Evolutionary conservation across 2,113 vertebrate genomes (phyloP), one percentile per base, ranked within the genome.

Genomic region (Platysternon megacephalum): DNA sequence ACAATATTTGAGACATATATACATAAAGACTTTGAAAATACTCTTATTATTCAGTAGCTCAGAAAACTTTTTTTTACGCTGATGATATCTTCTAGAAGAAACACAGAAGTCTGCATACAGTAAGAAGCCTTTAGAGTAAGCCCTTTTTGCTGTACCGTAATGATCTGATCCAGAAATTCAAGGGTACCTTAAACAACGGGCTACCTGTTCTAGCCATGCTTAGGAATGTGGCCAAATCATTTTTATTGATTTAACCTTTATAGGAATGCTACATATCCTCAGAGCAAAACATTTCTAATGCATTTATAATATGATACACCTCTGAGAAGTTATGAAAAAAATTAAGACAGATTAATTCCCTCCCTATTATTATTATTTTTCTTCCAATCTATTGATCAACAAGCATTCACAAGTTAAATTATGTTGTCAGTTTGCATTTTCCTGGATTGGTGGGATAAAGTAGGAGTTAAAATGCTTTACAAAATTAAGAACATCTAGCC

Each of bases 191-290:
- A 98, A 99, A 99, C 99, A 99, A 99, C 99, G 99, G 98, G 97
- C 98, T 99, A 99, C 99, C 99, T 99, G 99, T 99, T 99, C 98
- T 98, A 98, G 97, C 97, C 96, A 98, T 84, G 97, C 97, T 97
- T 93, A 97, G 98, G 98, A 99, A 99, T 98, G 98, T 97, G 97
- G 98, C 98, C 98, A 99, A 98, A 98, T 98, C 98, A 98, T 98
- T 99, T 98, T 98, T 99, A 99, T 99, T 99, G 98, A 99, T 99
- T 99, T 99, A 99, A 99, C 99, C 99, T 99, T 99, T 98, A 98
- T 97, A 99, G 99, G 99, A 99, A 99, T 99, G 99, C 93, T 98
- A 98, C 98, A 98, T 99, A 99, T 99, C 98, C 98, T 99, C 98
- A 98, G 98, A 99, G 98, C 97, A 98, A 98, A 98, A 98, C 98